Evolutionary conservation across 2,888 invertebrate genomes (phyloP).

Genomic region (Scelioninae gen. 1): DNA sequence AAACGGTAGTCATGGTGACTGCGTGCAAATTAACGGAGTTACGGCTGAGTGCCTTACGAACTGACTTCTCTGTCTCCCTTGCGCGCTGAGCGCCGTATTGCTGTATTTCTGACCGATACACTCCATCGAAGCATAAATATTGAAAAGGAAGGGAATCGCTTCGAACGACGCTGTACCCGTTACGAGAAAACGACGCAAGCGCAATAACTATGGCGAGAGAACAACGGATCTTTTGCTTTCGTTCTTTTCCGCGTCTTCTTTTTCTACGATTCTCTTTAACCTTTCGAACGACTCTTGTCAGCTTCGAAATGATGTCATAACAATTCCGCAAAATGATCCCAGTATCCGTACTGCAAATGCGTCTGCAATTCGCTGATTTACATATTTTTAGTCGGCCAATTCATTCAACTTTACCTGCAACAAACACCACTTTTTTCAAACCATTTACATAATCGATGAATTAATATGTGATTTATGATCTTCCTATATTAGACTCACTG

Average conservation of each 20-base stretch:
- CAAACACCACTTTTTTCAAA: not conserved
- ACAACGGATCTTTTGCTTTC: slow-evolving; percentile 68
- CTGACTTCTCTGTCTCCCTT: slow-evolving; percentile 51
- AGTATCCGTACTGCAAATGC: slow-evolving; percentile 32
- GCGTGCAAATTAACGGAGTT: slow-evolving; percentile 75
- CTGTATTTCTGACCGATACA: slow-evolving; percentile 75
- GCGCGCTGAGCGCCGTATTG: slow-evolving; percentile 35
- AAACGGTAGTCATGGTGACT: slow-evolving; percentile 72
- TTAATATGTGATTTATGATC: not conserved
- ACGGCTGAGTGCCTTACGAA: slow-evolving; percentile 64
- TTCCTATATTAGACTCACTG: no score
- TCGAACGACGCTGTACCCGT: slow-evolving; percentile 63
- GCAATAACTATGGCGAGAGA: slow-evolving; percentile 64
- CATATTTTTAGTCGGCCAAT: slow-evolving; percentile 14
- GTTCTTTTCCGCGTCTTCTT: slow-evolving; percentile 48
- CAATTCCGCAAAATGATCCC: slow-evolving; percentile 38
- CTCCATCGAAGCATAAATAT: slow-evolving; percentile 80
- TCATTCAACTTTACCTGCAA: slow-evolving; percentile 1
- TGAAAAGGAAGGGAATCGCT: slow-evolving; percentile 70
- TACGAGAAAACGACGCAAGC: slow-evolving; percentile 68
- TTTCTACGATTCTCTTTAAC: slow-evolving; percentile 55
- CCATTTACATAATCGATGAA: not conserved
- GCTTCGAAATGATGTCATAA: slow-evolving; percentile 53
- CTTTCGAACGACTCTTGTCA: slow-evolving; percentile 55
- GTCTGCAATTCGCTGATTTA: slow-evolving; percentile 28